Percentiles rank a stretch among this genome's conserved stretches.
Conservation (phyloP, 2,113 vertebrate species). For the Pelecanoides urinatrix region DNA sequence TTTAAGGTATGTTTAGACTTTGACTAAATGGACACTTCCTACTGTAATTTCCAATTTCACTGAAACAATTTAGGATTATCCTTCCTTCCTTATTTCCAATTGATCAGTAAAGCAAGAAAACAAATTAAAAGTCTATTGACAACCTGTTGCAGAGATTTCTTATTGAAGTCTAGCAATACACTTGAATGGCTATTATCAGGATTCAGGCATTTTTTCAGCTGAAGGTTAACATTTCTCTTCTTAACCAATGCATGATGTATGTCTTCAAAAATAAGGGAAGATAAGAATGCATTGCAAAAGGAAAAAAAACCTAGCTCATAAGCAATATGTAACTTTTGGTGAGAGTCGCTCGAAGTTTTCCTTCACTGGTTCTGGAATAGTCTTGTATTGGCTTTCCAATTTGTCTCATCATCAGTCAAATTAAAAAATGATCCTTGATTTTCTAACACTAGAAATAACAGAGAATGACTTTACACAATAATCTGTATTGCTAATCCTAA, state of each 20-base stretch:
- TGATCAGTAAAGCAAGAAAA: not conserved
- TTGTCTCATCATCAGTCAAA: not conserved
- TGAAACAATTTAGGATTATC: not conserved
- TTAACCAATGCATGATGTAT: not conserved
- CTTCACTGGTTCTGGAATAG: not conserved
- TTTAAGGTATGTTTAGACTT: not conserved
- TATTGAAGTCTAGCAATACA: not conserved
- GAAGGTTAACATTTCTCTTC: not conserved
- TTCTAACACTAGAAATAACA: not conserved
- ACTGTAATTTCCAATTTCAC: not conserved
- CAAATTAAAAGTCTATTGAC: not conserved
- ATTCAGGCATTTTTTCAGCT: not conserved
- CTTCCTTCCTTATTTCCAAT: not conserved
- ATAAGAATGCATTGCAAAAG: not conserved
- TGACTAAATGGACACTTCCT: not conserved
- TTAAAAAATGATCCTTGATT: not conserved
- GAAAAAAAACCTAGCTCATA: not conserved
- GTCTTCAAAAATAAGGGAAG: not conserved
- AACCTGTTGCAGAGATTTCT: not conserved
- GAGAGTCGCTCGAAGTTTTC: not conserved
- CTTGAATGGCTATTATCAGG: not conserved
- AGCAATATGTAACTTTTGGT: not conserved
- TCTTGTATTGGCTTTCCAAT: not conserved
- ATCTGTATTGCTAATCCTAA: not conserved
- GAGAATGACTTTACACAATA: not conserved